Base-by-base conservation (phyloP, 2,797 vertebrate species). In the Hippocampus kuda region DNA sequence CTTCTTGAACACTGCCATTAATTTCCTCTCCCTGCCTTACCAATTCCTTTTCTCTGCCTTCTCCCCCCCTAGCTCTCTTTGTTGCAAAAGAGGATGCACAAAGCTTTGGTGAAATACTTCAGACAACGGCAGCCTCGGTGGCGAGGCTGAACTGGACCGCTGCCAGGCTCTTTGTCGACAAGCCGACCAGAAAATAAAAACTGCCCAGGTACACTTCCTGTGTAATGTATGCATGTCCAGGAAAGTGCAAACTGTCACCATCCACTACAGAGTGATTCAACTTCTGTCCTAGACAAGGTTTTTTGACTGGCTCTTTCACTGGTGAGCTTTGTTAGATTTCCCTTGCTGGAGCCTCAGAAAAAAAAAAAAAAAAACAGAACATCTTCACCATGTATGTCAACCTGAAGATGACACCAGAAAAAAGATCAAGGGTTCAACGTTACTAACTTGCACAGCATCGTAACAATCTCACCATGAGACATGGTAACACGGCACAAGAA, bases 1-100 rank as follows among this genome's bases (percentile, higher is more conserved):
- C 96, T 99, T 98, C 95, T 97, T 98, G 96, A 99, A 98, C 90
- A 92, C 94, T 96, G 95, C 96, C 95, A 99, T 99, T 98, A 99
- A 99, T 99, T 99, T 98, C 94, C 93, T 94, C 90, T 94, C 93
- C 59, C 92, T 90, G 86, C 94, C 92, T 94, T 93, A 94, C 93
- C 93, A 94, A 92, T 90, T 93, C 93, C 90, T 90, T 93, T 93
- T 90, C 86, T 91, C 89, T 91, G 84, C 88, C 80, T 85, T 85
- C 84, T 84, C 77, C 88, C 86, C 88, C 90, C 84, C 84, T 87
- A 94, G 95, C 88, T 94, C 91, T 92, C 87, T 90, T 92, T 90
- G 89, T 93, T 96, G 91, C 94, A 92, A 89, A 91, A 90, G 89
- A 90, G 85, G 89, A 91, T 92, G 90, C 90, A 91, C 84, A 80